These are phyloP conservation scores for Pelecanus crispus DNA, from an alignment of 2,113 vertebrate species.

Conservation along the genomic window DNA sequence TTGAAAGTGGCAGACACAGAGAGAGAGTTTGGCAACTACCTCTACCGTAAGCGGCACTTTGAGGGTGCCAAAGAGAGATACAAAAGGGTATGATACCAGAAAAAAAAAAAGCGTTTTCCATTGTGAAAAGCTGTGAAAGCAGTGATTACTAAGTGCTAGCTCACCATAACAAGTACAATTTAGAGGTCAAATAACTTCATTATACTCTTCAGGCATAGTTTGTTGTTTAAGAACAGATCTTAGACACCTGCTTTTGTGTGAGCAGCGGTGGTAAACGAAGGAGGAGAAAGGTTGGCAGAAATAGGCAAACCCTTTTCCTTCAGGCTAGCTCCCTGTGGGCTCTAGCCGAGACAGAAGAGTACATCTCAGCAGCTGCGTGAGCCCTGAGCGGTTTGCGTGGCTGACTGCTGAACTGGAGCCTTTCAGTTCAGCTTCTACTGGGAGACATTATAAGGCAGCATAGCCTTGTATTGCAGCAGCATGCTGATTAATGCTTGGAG, in stretches of 20 bases:
- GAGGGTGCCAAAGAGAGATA: constrained; percentile 82
- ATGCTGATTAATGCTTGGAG: background rate
- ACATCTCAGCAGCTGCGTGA: accelerated
- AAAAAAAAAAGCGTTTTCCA: background rate
- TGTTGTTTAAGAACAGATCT: background rate
- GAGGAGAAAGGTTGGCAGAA: background rate
- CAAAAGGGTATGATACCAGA: constrained; percentile 76
- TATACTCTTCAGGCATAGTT: background rate
- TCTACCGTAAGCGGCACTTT: constrained; percentile 76
- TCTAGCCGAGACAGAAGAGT: accelerated
- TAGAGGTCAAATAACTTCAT: background rate
- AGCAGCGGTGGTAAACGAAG: background rate
- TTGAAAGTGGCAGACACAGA: constrained; percentile 78
- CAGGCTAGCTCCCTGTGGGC: background rate
- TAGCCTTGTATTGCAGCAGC: too few species aligned
- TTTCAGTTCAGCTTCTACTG: background rate
- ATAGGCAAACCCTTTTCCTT: background rate
- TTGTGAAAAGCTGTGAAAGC: background rate
- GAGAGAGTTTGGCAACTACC: constrained; percentile 87
- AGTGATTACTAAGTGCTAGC: background rate
- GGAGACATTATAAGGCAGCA: background rate
- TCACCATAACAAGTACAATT: background rate
- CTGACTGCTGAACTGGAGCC: background rate
- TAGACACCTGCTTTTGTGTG: background rate
- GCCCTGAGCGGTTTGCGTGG: accelerated